Evolutionary conservation across 2,888 invertebrate genomes (phyloP), one percentile per base, ranked within the genome.

Genomic region (Drosophila neotestacea): DNA sequence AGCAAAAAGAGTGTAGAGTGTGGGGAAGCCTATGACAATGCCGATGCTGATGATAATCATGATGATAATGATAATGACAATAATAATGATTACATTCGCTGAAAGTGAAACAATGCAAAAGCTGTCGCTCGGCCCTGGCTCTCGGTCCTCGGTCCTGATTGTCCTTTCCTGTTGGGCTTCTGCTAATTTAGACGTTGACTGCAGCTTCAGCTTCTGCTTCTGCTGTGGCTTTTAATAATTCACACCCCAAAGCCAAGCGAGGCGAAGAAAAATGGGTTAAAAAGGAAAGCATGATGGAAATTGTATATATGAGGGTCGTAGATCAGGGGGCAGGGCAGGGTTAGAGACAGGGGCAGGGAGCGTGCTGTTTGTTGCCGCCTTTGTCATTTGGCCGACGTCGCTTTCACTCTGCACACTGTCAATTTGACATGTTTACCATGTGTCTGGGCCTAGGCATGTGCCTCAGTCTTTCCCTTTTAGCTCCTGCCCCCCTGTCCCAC

Each of bases 361-460:
- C 60, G 69, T 59, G 47, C 28, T 11, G 47, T 28, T 55, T 46
- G 66, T 63, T 60, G 83, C 66, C 68, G 74, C 70, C 70, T 84
- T 83, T 83, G 86, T 81, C 86, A 84, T 77, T 75, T 73, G 73
- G 63, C 78, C 81, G 69, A 73, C 73, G 78, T 87, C 80, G 87
- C 85, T 84, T 84, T 88, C 79, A 83, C 86, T 81, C 81, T 76
- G 78, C 78, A 77, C 67, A 78, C 80, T 77, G 80, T 79, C 89
- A 89, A 88, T 89, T 78, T 88, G 89, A 89, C 87, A 79, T 89
- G 87, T 88, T 88, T 88, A 88, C 88, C 89, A 88, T 85, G 83
- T 87, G 87, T 87, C 87, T 86, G 84, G 84, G 84, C 34, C 52
- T 55, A 36, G 44, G 51, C 60, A 63, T 63, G 62, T 59, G 63